Conservation (phyloP, 2,888 invertebrate genomes). For the Baronia brevicornis region DNA sequence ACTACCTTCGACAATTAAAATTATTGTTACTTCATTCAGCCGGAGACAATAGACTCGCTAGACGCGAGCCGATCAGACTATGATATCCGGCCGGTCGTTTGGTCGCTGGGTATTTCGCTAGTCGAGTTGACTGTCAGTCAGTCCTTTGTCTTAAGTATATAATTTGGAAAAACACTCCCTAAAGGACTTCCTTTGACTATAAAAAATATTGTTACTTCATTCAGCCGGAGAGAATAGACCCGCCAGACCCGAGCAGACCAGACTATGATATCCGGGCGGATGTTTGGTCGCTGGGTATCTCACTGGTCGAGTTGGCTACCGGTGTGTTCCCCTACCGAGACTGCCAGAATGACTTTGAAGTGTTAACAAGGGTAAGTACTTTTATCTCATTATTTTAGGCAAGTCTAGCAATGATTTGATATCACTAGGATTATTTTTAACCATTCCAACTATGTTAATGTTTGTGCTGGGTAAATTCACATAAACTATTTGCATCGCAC, state of each 20-base stretch:
- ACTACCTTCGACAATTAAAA: too few relatives aligned
- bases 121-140: slow-evolving; percentile 97
- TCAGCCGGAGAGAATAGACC: slow-evolving; percentile 97
- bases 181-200: too few relatives aligned
- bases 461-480: too few relatives aligned
- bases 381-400: slow-evolving; percentile 29
- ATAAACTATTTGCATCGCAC: too few relatives aligned
- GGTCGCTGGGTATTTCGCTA: slow-evolving; percentile 97
- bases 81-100: slow-evolving; percentile 98
- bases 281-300: slow-evolving; percentile 99
- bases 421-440: too few relatives aligned
- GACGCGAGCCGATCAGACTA: slow-evolving; percentile 96
- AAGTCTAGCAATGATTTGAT: too few relatives aligned
- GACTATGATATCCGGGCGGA: slow-evolving; percentile 99
- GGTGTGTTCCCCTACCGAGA: slow-evolving; percentile 96
- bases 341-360: slow-evolving; percentile 98
- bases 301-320: slow-evolving; percentile 96
- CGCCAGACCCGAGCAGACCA: slow-evolving; percentile 92
- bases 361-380: slow-evolving; percentile 84
- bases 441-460: too few relatives aligned
- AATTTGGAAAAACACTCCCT: too few relatives aligned
- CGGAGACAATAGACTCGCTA: slow-evolving; percentile 96
- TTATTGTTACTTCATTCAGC: slow-evolving; percentile 73
- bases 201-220: slow-evolving; percentile 10
- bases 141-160: too few relatives aligned